A percentile compares a stretch with the other conserved stretches of the same genome.
These are phyloP conservation scores for Cryptocheilus praepositus DNA, from an alignment of 2,888 invertebrate genomes.

Conservation along the genomic window DNA sequence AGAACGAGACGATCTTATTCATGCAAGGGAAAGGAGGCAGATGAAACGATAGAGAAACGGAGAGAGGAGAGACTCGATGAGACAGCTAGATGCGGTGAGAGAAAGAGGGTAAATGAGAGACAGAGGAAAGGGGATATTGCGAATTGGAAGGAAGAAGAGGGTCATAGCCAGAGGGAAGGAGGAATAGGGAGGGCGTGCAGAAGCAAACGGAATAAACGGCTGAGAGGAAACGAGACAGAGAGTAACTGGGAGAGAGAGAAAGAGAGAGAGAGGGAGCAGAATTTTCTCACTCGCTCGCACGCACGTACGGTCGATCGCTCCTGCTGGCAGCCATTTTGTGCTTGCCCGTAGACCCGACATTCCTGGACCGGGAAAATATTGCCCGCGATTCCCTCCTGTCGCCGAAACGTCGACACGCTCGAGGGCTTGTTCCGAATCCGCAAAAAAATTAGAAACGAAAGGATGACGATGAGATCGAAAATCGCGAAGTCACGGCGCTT, in stretches of 20 bases:
- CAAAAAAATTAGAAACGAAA: neutral
- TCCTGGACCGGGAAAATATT: constrained; percentile 67
- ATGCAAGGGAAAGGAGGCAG: constrained; percentile 12
- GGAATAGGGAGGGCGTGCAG: constrained; percentile 11
- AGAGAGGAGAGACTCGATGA: neutral
- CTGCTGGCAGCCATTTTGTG: constrained; percentile 71
- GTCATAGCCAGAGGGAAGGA: constrained; percentile 21
- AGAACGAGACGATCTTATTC: constrained; percentile 20
- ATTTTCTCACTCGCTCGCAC: constrained; percentile 50
- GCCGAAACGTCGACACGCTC: constrained; percentile 7
- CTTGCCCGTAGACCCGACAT: constrained; percentile 59
- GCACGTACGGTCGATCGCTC: constrained; percentile 69
- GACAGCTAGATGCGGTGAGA: neutral
- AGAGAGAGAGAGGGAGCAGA: constrained; percentile 27
- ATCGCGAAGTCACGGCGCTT: neutral
- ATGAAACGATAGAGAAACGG: constrained; percentile 4
- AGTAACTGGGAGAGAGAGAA: constrained; percentile 9
- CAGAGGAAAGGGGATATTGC: constrained; percentile 12
- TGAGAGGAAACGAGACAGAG: constrained; percentile 21
- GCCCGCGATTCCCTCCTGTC: constrained; percentile 50
- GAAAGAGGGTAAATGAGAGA: constrained; percentile 17
- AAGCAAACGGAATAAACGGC: constrained; percentile 17
- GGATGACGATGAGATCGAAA: constrained; percentile 2
- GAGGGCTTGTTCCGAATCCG: too few relatives aligned
- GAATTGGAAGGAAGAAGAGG: constrained; percentile 5